Base-by-base conservation (phyloP, 1,140 invertebrate species). In the Rhagoletis zephyria region DNA sequence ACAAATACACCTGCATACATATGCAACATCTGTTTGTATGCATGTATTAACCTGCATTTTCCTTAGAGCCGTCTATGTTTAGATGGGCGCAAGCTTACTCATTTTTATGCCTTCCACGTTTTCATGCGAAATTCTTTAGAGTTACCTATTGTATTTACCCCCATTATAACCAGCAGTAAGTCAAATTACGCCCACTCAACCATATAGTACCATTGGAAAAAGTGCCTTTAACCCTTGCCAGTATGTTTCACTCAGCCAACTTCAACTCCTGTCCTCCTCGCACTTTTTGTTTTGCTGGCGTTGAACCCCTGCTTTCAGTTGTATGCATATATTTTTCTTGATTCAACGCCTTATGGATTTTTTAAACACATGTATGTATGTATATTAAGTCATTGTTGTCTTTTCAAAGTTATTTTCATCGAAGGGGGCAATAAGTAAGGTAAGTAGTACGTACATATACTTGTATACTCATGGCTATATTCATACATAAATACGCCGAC, bases 301-400 rank as follows among this genome's bases (percentile, higher is more conserved):
- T 56, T 81, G 51, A 81, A 81, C 74, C 74, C 45, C 45, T n/a
- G 48, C 56, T 81, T 81, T 45, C 48, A 16, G 67, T 16, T 74
- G 65, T 67, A 56, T 19, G 30, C 19, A 70, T 70, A 16, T 40
- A 40, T 77, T 81, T 56, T 51, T 81, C 42, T 63, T 63, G 4
- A 63, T 63, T 63, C 48, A 48, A 16, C 19, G 16, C 74, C 48
- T 81, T 30, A 51, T 16, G 74, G n/a, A 81, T 56, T 81, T 19
- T 77, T 48, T 30, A 30, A 30, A 30, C 30, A 30, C 30, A 30
- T 30, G 30, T 30, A 30, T 30, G 30, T 30, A 30, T 19, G 16
- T 19, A 19, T 56, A 56, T 19, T 81, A 48, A 56, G 48, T 56
- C 74, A 81, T 81, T 81, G 74, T 56, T 51, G 74, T 81, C n/a